A percentile compares a stretch with the other conserved stretches of the same genome.
Conservation (phyloP, 2,113 vertebrate species). For the Columbina picui region DNA sequence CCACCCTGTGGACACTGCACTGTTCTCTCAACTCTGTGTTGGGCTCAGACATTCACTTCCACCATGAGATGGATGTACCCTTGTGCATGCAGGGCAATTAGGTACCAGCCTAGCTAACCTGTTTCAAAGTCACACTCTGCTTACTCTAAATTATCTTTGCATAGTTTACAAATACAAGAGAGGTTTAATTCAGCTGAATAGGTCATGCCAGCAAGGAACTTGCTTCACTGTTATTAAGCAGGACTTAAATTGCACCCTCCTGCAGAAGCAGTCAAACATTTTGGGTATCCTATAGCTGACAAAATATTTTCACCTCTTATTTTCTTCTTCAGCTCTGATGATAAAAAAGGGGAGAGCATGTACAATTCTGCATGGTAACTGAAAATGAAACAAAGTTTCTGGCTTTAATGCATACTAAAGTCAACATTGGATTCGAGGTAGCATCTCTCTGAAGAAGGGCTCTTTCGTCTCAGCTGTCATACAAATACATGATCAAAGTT, state of each 20-base stretch:
- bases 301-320: neutral
- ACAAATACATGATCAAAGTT: neutral
- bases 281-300: neutral
- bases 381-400: neutral
- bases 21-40: fast-evolving
- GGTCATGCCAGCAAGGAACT: neutral
- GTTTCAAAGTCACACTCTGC: neutral
- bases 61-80: fast-evolving
- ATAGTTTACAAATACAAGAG: neutral
- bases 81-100: fast-evolving
- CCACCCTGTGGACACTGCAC: fast-evolving
- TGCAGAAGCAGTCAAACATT: neutral
- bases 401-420: neutral
- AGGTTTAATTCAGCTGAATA: neutral
- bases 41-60: neutral
- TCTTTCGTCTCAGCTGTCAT: conserved; percentile 27
- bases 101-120: neutral
- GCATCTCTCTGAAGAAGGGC: conserved; percentile 13
- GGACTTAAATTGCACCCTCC: neutral
- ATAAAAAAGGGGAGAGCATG: neutral
- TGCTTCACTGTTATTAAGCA: neutral
- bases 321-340: neutral
- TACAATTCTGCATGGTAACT: fast-evolving
- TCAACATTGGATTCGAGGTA: neutral
- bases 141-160: neutral